Evolutionary conservation across 2,113 vertebrate genomes (phyloP), one percentile per base, ranked within the genome.

Genomic region (Paedocypris sp.): DNA sequence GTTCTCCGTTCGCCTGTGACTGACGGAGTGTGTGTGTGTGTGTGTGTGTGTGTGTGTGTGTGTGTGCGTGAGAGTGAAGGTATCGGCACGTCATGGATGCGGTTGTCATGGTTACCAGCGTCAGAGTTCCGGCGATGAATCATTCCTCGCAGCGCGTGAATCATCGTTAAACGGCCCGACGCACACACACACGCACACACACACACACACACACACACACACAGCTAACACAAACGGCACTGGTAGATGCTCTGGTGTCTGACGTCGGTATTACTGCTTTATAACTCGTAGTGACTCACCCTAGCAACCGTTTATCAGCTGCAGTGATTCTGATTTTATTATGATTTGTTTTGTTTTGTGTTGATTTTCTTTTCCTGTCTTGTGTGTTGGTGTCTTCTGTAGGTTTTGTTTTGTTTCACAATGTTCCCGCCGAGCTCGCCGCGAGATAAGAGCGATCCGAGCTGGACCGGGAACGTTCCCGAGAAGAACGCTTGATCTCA

Each of bases 371-470:
- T 13, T 67, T 39, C 8, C 25, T 8, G 25, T 68, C 5, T 33
- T 6, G 48, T 66, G 10, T 33, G n/a, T 53, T 60, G 29, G n/a
- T n/a, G n/a, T 51, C 3, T 45, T 32, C 49, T 60, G 10, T 66
- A 72, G 70, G 70, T 61, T 72, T 68, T 58, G 62, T 72, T 68
- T 72, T 68, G 52, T 72, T 72, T 72, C 56, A 72, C 20, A 72
- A 68, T 51, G 70, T 68, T 26, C 70, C 70, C 31, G 64, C 64
- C 43, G 69, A 52, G 58, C 36, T 43, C 32, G 50, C 58, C 46
- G 25, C 49, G 31, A 66, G 57, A 50, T 72, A 68, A 62, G 35
- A 64, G 38, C 33, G 53, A 51, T 47, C 62, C 22, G 47, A 52
- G 46, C 23, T 32, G 53, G 53, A 57, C 29, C 41, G 15, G 54